phyloP scores from a whole-genome alignment of 2,888 invertebrate species.

The Geophilus truncorum region DNA sequence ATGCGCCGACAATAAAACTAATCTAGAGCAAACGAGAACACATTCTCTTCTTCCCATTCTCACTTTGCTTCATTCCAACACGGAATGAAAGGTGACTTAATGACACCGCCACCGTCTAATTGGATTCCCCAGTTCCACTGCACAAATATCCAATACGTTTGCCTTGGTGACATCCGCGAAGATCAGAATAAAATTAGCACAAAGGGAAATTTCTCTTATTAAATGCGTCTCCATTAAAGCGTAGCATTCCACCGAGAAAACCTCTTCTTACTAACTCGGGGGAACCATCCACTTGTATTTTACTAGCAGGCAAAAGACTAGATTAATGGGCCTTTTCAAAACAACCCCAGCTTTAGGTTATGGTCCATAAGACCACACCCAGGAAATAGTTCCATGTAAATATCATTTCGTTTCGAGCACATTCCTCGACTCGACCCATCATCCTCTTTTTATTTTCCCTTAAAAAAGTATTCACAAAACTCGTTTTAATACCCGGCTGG shows the following conservation, averaged over 20 bases:
- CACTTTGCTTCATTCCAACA: conserved; percentile 13
- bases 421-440: background rate
- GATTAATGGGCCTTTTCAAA: background rate
- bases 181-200: background rate
- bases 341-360: background rate
- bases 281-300: background rate
- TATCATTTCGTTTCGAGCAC: background rate
- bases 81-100: conserved; percentile 24
- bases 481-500: background rate
- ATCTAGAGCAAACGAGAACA: conserved; percentile 22
- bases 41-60: conserved; percentile 25
- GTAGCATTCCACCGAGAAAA: background rate
- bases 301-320: conserved; percentile 5
- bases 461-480: background rate
- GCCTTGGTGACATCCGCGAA: background rate
- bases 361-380: conserved; percentile 17
- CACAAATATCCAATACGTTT: conserved; percentile 13
- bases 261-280: background rate
- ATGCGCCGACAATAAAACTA: conserved; percentile 19
- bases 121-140: conserved; percentile 15
- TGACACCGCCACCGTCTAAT: conserved; percentile 17
- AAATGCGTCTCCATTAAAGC: background rate
- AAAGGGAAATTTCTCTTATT: background rate
- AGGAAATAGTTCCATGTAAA: conserved; percentile 13
- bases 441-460: background rate